Base-by-base conservation (phyloP, 2,113 vertebrate genomes). In the Athene noctua region DNA sequence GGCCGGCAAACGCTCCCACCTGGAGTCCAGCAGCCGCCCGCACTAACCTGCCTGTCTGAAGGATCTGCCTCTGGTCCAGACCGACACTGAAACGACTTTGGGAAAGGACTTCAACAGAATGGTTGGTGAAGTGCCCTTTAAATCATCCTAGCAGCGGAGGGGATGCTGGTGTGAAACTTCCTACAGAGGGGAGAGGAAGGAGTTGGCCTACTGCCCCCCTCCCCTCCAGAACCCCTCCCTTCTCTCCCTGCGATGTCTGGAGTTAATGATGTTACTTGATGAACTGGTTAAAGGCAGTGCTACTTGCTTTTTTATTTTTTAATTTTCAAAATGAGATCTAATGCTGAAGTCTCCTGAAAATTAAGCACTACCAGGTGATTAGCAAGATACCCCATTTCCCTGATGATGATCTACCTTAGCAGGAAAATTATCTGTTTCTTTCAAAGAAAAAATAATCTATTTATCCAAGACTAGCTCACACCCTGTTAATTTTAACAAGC, bases 11-110 rank as follows among this genome's bases (percentile, higher is more conserved):
- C 98, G 99, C 36, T 98, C 98, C 10, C 98, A 99, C 92, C 91
- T 99, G 95, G 99, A 99, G 96, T 99, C 99, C 89, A 99, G 99
- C 94, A 99, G 99, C 93, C 99, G 99, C 4, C 99, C 99, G 1
- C 99, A 99, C 98, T 99, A 96, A 97, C 78, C 51, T 11, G 3
- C 2, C 13, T 2, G 0, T 2, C 52, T 4, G 32, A 6, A 21
- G 66, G 61, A 7, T 38, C 42, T 47, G 79, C 74, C 72, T 72
- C 75, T 72, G 73, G 5, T 61, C 91, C 80, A 73, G n/a, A 9
- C 79, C 81, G 7, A 38, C 52, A 2, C 59, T 13, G 72, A 63
- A 77, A 73, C 85, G 54, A 8, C 80, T 89, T 49, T 8, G 65
- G 80, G 79, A 57, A 93, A 94, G 91, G 80, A 96, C 93, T 92